Conservation (phyloP, 2,797 vertebrate species). For the Sylvia borin region DNA sequence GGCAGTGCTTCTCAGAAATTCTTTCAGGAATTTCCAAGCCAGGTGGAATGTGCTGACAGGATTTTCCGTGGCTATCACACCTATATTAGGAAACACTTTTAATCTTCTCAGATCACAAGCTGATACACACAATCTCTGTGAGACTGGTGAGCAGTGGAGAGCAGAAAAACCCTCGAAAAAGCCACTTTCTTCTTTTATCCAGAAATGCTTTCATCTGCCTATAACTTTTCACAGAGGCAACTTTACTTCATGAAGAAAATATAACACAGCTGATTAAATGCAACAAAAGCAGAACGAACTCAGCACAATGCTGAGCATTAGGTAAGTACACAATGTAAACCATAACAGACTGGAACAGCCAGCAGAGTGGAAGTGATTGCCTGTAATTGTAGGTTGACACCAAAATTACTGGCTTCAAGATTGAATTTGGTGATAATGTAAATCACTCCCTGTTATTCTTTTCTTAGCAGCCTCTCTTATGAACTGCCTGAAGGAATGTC, state of each 20-base stretch:
- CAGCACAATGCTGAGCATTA: neutral
- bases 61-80: neutral
- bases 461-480: constrained; percentile 25
- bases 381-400: constrained; percentile 45
- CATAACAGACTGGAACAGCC: neutral
- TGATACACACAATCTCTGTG: neutral
- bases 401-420: constrained; percentile 59
- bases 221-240: neutral
- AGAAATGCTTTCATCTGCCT: neutral
- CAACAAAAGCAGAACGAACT: neutral
- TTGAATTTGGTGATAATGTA: constrained; percentile 53
- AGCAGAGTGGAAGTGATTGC: constrained; percentile 3
- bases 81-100: neutral
- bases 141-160: neutral
- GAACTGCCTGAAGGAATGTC: constrained; percentile 13
- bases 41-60: fast-evolving
- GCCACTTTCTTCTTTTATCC: neutral
- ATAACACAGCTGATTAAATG: neutral
- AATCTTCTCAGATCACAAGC: neutral
- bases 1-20: neutral
- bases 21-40: neutral
- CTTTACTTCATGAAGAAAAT: neutral
- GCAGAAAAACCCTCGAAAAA: neutral
- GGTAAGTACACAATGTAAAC: constrained; percentile 12
- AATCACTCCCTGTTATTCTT: constrained; percentile 40